Base-by-base conservation (phyloP, 2,113 vertebrate species). In the Nesoenas mayeri region DNA sequence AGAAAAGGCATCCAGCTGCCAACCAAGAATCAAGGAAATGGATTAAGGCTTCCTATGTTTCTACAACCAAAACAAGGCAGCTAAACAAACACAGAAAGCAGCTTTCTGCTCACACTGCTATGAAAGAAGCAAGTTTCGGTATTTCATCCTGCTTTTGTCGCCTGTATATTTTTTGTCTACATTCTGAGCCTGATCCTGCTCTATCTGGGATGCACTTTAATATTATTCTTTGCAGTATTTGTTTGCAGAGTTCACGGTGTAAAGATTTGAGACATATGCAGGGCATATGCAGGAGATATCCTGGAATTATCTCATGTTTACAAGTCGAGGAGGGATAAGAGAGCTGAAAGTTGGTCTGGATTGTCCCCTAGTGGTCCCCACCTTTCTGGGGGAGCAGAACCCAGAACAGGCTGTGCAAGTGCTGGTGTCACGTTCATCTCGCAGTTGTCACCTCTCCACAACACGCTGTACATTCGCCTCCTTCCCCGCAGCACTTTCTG, bases 271-370 rank as follows among this genome's bases (percentile, higher is more conserved):
- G 81, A 64, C 97, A 98, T 93, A 86, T 96, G 96, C 88, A 88
- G 93, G 91, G 88, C 96, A 98, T 64, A 96, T 96, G 97, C 69
- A 94, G 91, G 93, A 95, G 96, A 92, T 47, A 69, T 13, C 58
- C 79, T 78, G 79, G 79, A 95, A 74, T 93, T 94, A 92, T 82
- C 95, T 93, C 65, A 65, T 82, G 91, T 95, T 97, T 97, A 84
- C 96, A 91, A 95, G 93, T 95, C 80, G 36, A 47, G 60, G 83
- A 78, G 85, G 88, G 80, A 91, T 51, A 89, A 95, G 88, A 96
- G 93, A 95, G 91, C 64, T 74, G 5, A 64, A 90, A 84, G 79
- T 50, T 91, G 83, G 90, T 93, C 93, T 97, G 96, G 97, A 95
- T 96, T 70, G 86, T 93, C 64, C 86, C 50, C 86, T 85, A 69